Conservation (phyloP, 2,797 vertebrate species). For the Platyrinchus mystaceus region DNA sequence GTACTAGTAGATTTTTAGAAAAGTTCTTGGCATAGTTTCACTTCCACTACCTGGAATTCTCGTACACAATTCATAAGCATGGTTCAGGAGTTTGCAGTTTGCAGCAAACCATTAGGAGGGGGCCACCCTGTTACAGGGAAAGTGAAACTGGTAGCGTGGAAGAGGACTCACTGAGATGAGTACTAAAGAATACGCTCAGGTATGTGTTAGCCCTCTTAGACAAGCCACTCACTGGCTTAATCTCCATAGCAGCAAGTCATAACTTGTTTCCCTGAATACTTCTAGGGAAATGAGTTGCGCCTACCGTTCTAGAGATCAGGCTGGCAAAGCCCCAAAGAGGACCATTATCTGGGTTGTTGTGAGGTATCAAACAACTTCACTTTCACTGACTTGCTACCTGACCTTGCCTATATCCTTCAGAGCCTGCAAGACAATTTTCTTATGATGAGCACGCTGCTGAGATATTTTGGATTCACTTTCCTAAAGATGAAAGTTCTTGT, state of each 20-base stretch:
- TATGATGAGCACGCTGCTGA: neutral
- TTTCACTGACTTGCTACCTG: neutral
- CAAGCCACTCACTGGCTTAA: neutral
- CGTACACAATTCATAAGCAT: neutral
- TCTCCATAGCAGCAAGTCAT: neutral
- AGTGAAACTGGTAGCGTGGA: neutral
- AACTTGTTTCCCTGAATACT: neutral
- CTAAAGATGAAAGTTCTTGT: neutral
- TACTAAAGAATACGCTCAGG: neutral
- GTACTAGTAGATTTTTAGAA: neutral
- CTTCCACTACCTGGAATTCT: neutral
- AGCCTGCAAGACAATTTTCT: neutral
- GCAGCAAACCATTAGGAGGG: neutral
- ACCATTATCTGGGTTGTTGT: neutral
- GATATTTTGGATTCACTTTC: neutral
- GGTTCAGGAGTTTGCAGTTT: neutral
- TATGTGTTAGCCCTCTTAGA: neutral
- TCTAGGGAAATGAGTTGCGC: neutral
- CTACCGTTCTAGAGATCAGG: neutral
- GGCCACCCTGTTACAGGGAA: neutral
- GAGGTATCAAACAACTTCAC: neutral
- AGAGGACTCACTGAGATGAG: neutral
- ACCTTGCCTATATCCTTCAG: neutral
- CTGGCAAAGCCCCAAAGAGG: neutral
- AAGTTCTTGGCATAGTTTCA: neutral